Conservation (phyloP, 2,888 invertebrate genomes). For the Opisthograptis luteolata region DNA sequence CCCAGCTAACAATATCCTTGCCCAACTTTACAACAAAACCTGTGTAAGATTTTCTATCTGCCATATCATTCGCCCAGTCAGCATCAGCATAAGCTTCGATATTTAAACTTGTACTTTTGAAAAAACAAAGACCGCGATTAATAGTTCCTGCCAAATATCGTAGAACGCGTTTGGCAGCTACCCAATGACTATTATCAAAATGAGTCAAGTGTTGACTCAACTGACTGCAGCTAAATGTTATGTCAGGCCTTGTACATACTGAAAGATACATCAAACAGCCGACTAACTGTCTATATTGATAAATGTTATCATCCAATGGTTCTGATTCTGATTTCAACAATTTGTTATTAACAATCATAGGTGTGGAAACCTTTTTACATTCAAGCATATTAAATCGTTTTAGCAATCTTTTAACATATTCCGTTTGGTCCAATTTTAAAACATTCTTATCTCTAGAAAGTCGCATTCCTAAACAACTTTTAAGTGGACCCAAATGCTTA, state of each 20-base stretch:
- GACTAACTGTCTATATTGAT: slow-evolving; percentile 8
- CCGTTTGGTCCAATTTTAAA: slow-evolving; percentile 16
- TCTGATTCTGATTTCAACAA: slow-evolving; percentile 1
- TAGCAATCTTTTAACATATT: slow-evolving; percentile 19
- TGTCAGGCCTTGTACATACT: slow-evolving; percentile 33
- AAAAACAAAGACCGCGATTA: slow-evolving; percentile 15
- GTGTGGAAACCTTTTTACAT: slow-evolving; percentile 29
- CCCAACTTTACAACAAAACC: slow-evolving; percentile 31
- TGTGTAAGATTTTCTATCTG: slow-evolving; percentile 34
- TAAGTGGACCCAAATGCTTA: slow-evolving; percentile 18
- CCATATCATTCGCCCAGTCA: slow-evolving; percentile 7
- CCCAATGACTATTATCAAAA: slow-evolving; percentile 20
- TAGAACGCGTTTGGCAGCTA: slow-evolving; percentile 29
- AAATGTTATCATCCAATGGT: slow-evolving; percentile 4
- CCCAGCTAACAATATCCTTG: slow-evolving; percentile 24
- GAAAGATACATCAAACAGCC: slow-evolving; percentile 28
- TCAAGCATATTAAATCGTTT: slow-evolving; percentile 4
- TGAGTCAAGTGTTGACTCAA: slow-evolving; percentile 33
- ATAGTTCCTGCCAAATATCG: slow-evolving; percentile 29
- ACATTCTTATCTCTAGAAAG: slow-evolving; percentile 9
- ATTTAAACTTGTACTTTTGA: not conserved
- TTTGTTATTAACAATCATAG: slow-evolving; percentile 22
- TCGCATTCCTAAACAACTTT: slow-evolving; percentile 32
- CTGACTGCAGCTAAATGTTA: slow-evolving; percentile 24
- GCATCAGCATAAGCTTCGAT: slow-evolving; percentile 6